A percentile compares a stretch with the other conserved stretches of the same genome.
Evolutionary conservation across 2,888 invertebrate genomes (phyloP).

Genomic region (Drosophila nr. medialis): DNA sequence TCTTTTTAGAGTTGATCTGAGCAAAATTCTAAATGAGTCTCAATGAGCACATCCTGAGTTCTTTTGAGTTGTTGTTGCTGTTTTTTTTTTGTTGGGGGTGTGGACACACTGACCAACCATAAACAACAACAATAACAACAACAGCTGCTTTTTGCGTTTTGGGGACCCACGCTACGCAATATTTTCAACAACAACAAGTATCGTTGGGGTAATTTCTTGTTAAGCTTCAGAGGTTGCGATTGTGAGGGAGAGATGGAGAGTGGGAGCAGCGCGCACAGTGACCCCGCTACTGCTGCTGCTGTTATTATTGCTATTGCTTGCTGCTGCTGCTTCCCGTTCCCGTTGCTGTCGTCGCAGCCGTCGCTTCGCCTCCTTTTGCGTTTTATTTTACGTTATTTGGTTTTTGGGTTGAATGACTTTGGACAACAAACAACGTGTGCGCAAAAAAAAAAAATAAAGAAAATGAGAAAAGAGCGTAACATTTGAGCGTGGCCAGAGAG

Average conservation of each 20-base stretch:
- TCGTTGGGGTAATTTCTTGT: slow-evolving; percentile 8
- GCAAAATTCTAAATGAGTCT: slow-evolving; percentile 36
- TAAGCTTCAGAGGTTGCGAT: slow-evolving; percentile 14
- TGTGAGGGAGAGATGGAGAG: slow-evolving; percentile 20
- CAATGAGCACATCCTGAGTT: slow-evolving; percentile 61
- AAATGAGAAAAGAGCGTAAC: slow-evolving; percentile 65
- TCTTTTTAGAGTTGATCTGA: slow-evolving; percentile 24
- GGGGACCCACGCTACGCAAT: slow-evolving; percentile 50
- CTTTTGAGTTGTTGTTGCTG: slow-evolving; percentile 14
- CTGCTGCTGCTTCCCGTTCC: slow-evolving; percentile 34
- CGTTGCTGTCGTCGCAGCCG: slow-evolving; percentile 28
- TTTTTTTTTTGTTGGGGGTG: slow-evolving; percentile 3
- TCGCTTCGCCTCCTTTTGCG: slow-evolving; percentile 47
- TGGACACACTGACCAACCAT: slow-evolving; percentile 23
- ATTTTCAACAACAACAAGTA: slow-evolving; percentile 36
- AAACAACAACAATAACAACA: slow-evolving; percentile 7
- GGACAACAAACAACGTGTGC: slow-evolving; percentile 75
- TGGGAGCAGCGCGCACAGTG: slow-evolving; percentile 57
- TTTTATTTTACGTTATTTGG: slow-evolving; percentile 74
- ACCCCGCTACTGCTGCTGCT: slow-evolving; percentile 51
- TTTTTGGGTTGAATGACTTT: slow-evolving; percentile 77
- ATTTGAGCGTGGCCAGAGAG: slow-evolving; percentile 53
- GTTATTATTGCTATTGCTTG: slow-evolving; percentile 28
- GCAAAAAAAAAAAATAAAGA: slow-evolving; percentile 51
- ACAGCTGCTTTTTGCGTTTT: slow-evolving; percentile 21